Conservation (phyloP, 2,797 vertebrate genomes). For the Gallinago solitaria region DNA sequence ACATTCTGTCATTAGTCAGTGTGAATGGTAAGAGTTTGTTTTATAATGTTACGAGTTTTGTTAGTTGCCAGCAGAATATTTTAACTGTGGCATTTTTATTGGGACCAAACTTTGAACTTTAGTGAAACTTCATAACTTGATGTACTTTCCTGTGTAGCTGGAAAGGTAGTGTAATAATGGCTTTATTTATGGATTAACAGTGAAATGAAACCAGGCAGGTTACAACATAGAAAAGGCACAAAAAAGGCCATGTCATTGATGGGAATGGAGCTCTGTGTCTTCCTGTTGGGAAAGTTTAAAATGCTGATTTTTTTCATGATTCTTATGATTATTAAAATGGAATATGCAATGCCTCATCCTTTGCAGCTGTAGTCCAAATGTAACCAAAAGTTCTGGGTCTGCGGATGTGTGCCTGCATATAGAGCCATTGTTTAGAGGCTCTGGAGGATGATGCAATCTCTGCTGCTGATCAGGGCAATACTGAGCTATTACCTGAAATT, state of each 20-base stretch:
- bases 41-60: neutral
- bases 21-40: constrained; percentile 81
- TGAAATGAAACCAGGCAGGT: neutral
- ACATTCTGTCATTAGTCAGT: constrained; percentile 87
- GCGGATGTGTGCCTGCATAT: neutral
- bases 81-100: neutral
- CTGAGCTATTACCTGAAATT: neutral
- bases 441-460: neutral
- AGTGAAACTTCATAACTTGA: neutral
- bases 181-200: neutral
- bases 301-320: neutral
- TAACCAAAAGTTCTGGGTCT: neutral
- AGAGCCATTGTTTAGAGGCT: neutral
- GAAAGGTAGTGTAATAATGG: neutral
- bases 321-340: neutral
- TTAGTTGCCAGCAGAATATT: neutral
- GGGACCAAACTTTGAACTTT: neutral
- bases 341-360: rapidly evolving
- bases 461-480: neutral
- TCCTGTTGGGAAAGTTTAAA: neutral
- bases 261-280: neutral
- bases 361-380: neutral
- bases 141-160: neutral
- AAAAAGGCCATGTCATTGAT: neutral
- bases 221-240: neutral